phyloP scores from a whole-genome alignment of 2,797 vertebrate species.

The Euphonia xanthogaster region DNA sequence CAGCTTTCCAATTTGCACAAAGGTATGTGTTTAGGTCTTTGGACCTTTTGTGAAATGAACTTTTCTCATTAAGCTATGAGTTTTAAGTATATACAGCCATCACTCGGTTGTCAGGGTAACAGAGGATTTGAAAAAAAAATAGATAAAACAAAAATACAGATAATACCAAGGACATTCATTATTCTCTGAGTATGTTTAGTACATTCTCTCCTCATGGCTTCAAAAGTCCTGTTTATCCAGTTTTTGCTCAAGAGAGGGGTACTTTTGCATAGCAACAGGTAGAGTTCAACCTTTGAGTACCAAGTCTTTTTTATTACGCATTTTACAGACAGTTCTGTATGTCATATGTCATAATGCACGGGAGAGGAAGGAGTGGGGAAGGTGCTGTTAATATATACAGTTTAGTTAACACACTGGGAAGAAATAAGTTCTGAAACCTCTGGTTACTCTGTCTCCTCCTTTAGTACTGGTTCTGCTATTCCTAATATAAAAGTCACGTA shows the following conservation, averaged over 20 bases:
- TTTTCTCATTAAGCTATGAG: neutral
- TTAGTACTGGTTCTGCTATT: neutral
- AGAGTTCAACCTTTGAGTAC: neutral
- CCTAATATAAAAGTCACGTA: neutral
- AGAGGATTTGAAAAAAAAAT: neutral
- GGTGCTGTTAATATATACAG: neutral
- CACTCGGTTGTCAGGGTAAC: neutral
- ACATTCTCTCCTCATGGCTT: neutral
- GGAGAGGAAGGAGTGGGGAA: neutral
- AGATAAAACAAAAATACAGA: neutral
- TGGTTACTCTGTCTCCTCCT: neutral
- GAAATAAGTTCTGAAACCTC: neutral
- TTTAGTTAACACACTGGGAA: neutral
- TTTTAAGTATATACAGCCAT: neutral
- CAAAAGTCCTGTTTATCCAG: neutral
- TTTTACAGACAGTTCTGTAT: neutral
- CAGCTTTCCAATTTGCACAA: neutral
- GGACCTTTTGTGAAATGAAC: neutral
- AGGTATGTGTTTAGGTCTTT: neutral
- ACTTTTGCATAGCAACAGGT: neutral
- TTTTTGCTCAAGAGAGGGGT: neutral
- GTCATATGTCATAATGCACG: neutral
- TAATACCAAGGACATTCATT: neutral
- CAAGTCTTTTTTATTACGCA: neutral
- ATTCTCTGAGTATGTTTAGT: neutral